Base-by-base conservation (phyloP, 2,888 invertebrate species). In the Elmis aenea region DNA sequence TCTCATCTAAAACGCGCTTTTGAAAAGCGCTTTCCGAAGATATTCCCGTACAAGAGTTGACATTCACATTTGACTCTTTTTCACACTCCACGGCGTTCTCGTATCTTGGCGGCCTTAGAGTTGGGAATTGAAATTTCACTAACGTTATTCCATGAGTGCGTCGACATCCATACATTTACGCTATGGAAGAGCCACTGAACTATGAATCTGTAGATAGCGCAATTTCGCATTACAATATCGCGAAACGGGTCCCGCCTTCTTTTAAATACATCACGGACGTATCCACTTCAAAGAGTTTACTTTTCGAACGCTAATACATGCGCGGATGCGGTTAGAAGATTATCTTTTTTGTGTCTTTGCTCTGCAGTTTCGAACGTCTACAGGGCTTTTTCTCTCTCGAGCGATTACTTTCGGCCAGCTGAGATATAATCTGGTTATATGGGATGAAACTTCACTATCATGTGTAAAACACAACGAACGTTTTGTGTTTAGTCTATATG, bases 61-160 rank as follows among this genome's bases (percentile, higher is more conserved):
- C 46, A 46, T 41, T 38, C 43, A 32, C 43, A 41, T 46, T 46
- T 46, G 38, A 44, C 46, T 42, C 40, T 41, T 43, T 46, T 46
- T 46, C 43, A 41, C 43, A 44, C 41, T 28, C 38, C 40, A 38
- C 38, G 41, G 36, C 27, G 34, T 42, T 41, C 43, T 30, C 43
- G 32, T 35, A 38, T 39, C 33, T 32, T 40, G 26, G 38, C 34
- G 35, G 32, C 35, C 32, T 29, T 24, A 21, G 33, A 45, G 26
- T 29, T 31, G 35, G 40, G 38, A 44, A 43, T 44, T 44, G 46
- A 43, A 46, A 46, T 41, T 38, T 46, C 43, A 41, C 46, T 44
- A 38, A 38, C 33, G 33, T 37, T 33, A 38, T 42, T 38, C 33
- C 38, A 38, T 30, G 27, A 37, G 26, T 27, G 42, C 33, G 37